Evolutionary conservation across 2,888 invertebrate species (phyloP).

Genomic region (Abrostola triplasia): DNA sequence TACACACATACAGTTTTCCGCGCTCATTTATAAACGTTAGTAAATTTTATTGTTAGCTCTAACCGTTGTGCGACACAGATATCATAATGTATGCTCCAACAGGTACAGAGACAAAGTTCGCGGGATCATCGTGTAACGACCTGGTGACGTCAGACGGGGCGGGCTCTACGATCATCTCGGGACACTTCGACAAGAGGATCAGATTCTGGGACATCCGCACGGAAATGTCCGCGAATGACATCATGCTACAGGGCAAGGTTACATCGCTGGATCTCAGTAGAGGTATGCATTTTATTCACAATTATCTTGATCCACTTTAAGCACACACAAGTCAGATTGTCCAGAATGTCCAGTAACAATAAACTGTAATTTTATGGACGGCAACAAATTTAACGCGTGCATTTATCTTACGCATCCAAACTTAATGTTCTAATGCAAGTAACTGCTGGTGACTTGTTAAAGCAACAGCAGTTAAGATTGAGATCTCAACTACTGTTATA

Average conservation of each 20-base stretch:
- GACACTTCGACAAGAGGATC: slow-evolving; percentile 99
- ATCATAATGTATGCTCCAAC: slow-evolving; percentile 51
- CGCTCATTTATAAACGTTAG: slow-evolving; percentile 36
- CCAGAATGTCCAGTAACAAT: slow-evolving; percentile 15
- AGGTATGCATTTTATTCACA: slow-evolving; percentile 87
- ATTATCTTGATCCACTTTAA: slow-evolving; percentile 11
- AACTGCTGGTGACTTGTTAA: slow-evolving; percentile 37
- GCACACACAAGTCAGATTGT: not conserved
- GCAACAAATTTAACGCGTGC: slow-evolving; percentile 16
- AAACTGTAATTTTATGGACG: slow-evolving; percentile 24
- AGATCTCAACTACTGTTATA: slow-evolving; percentile 49
- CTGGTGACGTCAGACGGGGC: slow-evolving; percentile 96
- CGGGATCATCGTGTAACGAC: slow-evolving; percentile 99
- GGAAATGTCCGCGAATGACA: slow-evolving; percentile 95
- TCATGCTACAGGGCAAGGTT: slow-evolving; percentile 96
- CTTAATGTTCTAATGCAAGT: slow-evolving; percentile 36
- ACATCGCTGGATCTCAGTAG: slow-evolving; percentile 97
- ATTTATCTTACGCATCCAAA: slow-evolving; percentile 33
- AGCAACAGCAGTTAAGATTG: slow-evolving; percentile 46
- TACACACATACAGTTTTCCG: slow-evolving; percentile 27
- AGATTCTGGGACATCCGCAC: slow-evolving; percentile 98
- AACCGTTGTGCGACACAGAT: slow-evolving; percentile 47
- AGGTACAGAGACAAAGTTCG: slow-evolving; percentile 97
- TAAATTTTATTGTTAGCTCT: slow-evolving; percentile 42
- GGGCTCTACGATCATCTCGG: slow-evolving; percentile 97